Evolutionary conservation across 2,797 vertebrate species (phyloP).

Genomic region (Mormyrus hasselquistii): DNA sequence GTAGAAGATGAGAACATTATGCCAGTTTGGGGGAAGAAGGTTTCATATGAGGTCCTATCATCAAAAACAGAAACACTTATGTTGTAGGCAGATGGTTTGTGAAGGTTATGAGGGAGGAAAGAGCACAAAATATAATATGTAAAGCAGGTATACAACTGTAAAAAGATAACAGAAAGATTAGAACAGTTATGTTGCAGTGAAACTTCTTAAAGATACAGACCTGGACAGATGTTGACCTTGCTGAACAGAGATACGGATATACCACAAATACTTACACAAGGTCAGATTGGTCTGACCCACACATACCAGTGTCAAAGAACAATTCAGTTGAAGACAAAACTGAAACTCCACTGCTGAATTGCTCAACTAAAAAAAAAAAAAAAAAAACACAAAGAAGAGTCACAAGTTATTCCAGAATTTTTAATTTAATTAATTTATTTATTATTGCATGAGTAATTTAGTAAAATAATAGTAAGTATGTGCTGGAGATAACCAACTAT

Average conservation of each 20-base stretch:
- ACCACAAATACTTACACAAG: neutral
- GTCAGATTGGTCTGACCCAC: neutral
- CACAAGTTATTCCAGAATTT: neutral
- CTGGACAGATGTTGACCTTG: neutral
- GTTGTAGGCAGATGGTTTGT: neutral
- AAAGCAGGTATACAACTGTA: neutral
- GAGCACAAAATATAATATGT: neutral
- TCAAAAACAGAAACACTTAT: neutral
- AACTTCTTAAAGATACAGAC: neutral
- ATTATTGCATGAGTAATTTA: neutral
- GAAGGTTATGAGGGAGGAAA: neutral
- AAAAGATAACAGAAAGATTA: neutral
- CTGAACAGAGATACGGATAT: neutral
- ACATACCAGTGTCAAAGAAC: neutral
- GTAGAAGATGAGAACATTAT: neutral
- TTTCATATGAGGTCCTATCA: neutral
- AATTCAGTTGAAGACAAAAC: slow-evolving; percentile 1
- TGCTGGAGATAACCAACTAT: neutral
- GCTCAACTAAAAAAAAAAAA: neutral
- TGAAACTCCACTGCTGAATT: neutral
- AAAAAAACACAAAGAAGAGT: neutral
- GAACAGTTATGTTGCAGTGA: neutral
- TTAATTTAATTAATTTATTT: neutral
- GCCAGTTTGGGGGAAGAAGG: neutral
- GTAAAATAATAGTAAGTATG: neutral